A percentile compares a stretch with the other conserved stretches of the same genome.
These are phyloP conservation scores for Clitarchus hookeri DNA, from an alignment of 2,888 invertebrate genomes.

Conservation along the genomic window DNA sequence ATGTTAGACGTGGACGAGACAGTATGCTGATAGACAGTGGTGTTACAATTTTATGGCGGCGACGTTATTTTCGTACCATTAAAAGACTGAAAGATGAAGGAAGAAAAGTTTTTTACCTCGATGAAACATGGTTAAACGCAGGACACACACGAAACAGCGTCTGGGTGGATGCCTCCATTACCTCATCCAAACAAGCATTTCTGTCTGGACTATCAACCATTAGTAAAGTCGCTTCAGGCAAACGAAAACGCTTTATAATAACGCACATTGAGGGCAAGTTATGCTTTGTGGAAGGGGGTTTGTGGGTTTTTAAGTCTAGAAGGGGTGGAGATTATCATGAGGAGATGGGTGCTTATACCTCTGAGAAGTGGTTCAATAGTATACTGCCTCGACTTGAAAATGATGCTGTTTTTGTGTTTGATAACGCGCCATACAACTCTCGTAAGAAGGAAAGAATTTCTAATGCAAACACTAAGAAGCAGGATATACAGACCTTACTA, in stretches of 20 bases:
- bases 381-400: background rate
- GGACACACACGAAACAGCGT: constrained; percentile 4
- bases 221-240: constrained; percentile 32
- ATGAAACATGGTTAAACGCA: constrained; percentile 49
- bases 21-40: background rate
- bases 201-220: background rate
- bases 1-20: too few relatives aligned
- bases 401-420: background rate
- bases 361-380: constrained; percentile 33
- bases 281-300: constrained; percentile 43
- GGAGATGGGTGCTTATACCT: constrained; percentile 42
- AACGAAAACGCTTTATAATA: constrained; percentile 40
- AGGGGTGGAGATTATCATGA: constrained; percentile 36
- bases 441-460: constrained; percentile 16
- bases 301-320: constrained; percentile 38
- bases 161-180: constrained; percentile 5
- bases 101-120: constrained; percentile 46
- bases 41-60: background rate
- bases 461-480: background rate
- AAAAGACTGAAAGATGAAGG: background rate
- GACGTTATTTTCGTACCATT: constrained; percentile 3
- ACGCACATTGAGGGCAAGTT: constrained; percentile 40
- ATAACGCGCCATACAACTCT: background rate
- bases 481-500: background rate
- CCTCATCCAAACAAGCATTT: constrained; percentile 21